Percentiles rank a stretch among this genome's conserved stretches.
Conservation (phyloP, 2,797 vertebrate genomes). For the Xerus rutilus region DNA sequence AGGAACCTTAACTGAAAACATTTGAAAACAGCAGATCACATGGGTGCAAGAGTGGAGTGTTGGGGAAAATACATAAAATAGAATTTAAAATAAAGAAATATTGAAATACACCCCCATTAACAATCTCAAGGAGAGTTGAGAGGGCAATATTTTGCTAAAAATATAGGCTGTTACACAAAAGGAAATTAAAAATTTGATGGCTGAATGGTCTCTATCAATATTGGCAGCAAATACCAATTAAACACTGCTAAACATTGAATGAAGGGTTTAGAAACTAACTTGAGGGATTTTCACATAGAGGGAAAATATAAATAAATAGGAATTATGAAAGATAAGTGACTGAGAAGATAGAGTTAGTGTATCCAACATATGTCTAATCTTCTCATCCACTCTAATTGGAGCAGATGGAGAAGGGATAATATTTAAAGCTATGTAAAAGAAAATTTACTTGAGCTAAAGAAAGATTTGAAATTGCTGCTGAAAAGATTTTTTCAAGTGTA, state of each 20-base stretch:
- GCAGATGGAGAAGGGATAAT: neutral
- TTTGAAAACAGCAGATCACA: neutral
- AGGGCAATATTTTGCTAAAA: neutral
- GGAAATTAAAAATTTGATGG: constrained; percentile 25
- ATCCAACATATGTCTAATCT: neutral
- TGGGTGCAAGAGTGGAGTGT: neutral
- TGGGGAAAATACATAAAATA: neutral
- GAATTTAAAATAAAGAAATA: constrained; percentile 1
- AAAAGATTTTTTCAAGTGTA: neutral
- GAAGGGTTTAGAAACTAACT: neutral
- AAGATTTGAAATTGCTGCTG: neutral
- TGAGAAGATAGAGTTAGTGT: neutral
- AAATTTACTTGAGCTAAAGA: neutral
- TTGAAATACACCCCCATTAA: neutral
- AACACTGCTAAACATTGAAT: constrained; percentile 17
- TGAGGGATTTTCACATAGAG: neutral
- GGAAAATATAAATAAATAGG: constrained; percentile 40
- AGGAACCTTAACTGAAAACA: constrained; percentile 18
- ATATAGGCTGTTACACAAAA: neutral
- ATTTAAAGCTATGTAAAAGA: constrained; percentile 41
- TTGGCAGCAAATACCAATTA: constrained; percentile 44
- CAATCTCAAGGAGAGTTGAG: neutral
- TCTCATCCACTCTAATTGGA: neutral
- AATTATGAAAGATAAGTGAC: constrained; percentile 3
- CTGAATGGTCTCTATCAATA: neutral